phyloP scores from a whole-genome alignment of 2,113 vertebrate genomes.

The Orcinus orca region DNA sequence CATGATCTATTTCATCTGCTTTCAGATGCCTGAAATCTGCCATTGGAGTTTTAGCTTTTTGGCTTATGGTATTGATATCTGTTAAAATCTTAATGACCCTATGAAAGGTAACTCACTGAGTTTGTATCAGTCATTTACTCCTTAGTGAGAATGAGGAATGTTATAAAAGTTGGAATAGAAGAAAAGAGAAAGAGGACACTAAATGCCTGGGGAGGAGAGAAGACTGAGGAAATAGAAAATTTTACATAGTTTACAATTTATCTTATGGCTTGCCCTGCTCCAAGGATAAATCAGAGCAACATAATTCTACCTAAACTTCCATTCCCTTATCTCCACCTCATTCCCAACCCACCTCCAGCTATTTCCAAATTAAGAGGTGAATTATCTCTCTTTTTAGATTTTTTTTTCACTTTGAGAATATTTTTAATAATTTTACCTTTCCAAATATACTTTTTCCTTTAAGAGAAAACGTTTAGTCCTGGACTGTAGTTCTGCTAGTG shows the following conservation, averaged over 20 bases:
- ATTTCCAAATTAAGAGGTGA: slow-evolving; percentile 5
- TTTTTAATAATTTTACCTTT: slow-evolving; percentile 37
- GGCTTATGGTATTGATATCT: background rate
- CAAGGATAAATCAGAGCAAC: background rate
- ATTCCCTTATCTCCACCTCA: background rate
- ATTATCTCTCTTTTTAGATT: background rate
- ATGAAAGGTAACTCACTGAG: background rate
- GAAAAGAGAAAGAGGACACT: background rate
- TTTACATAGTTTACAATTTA: background rate
- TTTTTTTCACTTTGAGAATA: slow-evolving; percentile 11
- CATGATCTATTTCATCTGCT: background rate
- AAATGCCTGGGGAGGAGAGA: background rate
- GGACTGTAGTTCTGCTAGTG: background rate
- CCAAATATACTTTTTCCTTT: background rate
- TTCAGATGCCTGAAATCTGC: background rate
- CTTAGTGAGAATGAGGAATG: background rate
- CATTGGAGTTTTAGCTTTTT: background rate
- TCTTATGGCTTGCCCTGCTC: background rate
- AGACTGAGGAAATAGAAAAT: background rate
- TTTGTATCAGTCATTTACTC: background rate
- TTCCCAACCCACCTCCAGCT: background rate
- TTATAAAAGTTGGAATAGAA: background rate
- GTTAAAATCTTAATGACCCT: background rate
- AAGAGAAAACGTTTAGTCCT: background rate
- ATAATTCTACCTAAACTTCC: background rate